Evolutionary conservation across 2,797 vertebrate genomes (phyloP).

Genomic region (Balearica regulorum): DNA sequence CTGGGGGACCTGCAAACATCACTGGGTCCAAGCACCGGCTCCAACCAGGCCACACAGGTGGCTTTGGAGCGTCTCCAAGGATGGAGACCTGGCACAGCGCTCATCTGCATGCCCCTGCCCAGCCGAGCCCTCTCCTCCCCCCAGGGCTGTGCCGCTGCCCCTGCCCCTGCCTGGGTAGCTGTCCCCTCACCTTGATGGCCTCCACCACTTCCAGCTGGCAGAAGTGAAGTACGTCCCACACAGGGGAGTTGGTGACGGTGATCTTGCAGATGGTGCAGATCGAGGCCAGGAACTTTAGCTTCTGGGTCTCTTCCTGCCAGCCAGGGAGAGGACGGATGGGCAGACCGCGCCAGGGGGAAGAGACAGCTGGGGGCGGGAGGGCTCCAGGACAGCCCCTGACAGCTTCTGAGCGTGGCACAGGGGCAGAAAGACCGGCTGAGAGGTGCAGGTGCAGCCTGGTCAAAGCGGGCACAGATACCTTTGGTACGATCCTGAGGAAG

Average conservation of each 20-base stretch:
- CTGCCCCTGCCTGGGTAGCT: neutral
- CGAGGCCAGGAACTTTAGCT: neutral
- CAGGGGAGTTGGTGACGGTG: fast-evolving
- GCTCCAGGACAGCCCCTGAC: neutral
- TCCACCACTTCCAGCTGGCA: neutral
- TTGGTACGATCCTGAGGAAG: neutral
- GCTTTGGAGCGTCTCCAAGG: neutral
- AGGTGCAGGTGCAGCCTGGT: fast-evolving
- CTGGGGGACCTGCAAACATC: neutral
- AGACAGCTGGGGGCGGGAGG: neutral
- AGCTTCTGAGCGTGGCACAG: neutral
- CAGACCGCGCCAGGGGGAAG: neutral
- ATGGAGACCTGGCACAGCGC: neutral
- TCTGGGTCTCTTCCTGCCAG: neutral
- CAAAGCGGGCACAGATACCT: neutral
- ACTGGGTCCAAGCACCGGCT: neutral
- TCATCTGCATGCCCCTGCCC: neutral
- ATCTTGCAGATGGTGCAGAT: neutral
- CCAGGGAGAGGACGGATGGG: neutral
- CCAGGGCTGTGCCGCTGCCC: neutral
- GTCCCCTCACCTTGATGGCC: neutral
- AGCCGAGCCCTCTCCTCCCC: neutral
- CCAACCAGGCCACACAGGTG: neutral
- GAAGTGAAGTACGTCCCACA: neutral
- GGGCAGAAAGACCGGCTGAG: neutral